Conservation (phyloP, 2,888 invertebrate species). For the Phaonia tiefii region DNA sequence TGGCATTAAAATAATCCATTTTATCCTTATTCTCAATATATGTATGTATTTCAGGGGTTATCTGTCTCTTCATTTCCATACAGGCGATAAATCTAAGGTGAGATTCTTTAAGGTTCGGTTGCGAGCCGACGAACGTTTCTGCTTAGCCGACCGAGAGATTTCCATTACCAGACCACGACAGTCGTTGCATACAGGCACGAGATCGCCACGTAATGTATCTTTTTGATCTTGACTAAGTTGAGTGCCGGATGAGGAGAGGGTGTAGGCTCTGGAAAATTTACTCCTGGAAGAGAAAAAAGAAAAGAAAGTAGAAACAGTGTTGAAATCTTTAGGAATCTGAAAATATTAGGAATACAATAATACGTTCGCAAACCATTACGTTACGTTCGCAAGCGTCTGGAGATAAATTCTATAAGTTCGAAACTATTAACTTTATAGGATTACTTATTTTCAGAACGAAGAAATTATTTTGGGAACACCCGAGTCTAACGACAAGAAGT, state of each 20-base stretch:
- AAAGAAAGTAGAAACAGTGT: no score
- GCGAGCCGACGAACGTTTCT: constrained; percentile 90
- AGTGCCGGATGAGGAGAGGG: constrained; percentile 81
- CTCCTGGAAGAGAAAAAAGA: constrained; percentile 80
- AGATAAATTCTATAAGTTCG: no score
- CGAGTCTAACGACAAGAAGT: no score
- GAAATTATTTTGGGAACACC: no score
- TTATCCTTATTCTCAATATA: constrained; percentile 3
- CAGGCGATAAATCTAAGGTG: constrained; percentile 91
- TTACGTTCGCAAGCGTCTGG: no score
- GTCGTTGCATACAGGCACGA: constrained; percentile 96
- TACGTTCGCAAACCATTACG: no score
- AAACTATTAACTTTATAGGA: no score
- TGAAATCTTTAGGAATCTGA: no score
- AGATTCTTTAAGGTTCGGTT: constrained; percentile 91
- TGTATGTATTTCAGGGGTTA: constrained; percentile 7
- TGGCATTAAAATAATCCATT: constrained; percentile 12
- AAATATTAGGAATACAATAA: not conserved
- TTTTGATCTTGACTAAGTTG: constrained; percentile 81
- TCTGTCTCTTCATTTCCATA: constrained; percentile 82
- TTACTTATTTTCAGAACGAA: no score
- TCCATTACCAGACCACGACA: constrained; percentile 96
- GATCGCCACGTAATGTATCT: constrained; percentile 87
- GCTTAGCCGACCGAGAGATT: constrained; percentile 91
- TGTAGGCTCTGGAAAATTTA: constrained; percentile 84